These are phyloP conservation scores for Pollachius pollachius DNA, from an alignment of 2,113 vertebrate species.

Conservation along the genomic window DNA sequence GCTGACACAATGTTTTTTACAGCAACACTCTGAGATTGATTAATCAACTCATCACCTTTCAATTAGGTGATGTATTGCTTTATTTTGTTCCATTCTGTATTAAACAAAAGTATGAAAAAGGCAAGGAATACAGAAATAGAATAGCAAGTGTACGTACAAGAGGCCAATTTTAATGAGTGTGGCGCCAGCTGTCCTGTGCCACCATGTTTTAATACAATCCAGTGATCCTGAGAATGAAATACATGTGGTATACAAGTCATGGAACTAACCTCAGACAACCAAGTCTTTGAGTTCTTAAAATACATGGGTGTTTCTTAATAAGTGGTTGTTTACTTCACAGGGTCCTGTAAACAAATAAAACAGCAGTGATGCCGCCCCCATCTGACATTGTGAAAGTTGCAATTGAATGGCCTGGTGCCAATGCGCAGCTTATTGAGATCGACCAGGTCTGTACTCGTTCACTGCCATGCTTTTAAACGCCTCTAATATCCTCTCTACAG, in stretches of 20 bases:
- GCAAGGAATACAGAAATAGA: too few species aligned
- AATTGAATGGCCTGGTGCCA: slow-evolving; percentile 96
- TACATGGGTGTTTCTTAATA: not conserved
- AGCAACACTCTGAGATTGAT: slow-evolving; percentile 43
- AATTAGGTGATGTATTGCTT: slow-evolving; percentile 44
- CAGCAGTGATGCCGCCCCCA: slow-evolving; percentile 85
- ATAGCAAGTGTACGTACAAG: too few species aligned
- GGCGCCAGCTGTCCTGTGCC: too few species aligned
- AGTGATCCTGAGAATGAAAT: too few species aligned
- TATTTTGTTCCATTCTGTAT: not conserved
- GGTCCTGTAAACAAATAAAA: slow-evolving; percentile 16
- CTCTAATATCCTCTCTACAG: not conserved
- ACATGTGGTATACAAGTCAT: too few species aligned
- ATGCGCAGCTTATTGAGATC: slow-evolving; percentile 95
- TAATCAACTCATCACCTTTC: slow-evolving; percentile 36
- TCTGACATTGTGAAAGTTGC: slow-evolving; percentile 97
- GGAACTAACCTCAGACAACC: too few species aligned
- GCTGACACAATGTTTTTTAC: slow-evolving; percentile 45
- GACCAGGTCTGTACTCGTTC: slow-evolving; percentile 84
- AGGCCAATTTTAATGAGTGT: too few species aligned
- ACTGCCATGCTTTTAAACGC: not conserved
- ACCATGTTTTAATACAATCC: too few species aligned
- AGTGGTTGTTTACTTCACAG: slow-evolving; percentile 22
- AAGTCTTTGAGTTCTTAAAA: too few species aligned
- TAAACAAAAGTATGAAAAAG: not conserved